These are phyloP conservation scores for Chorisops tibialis DNA, from an alignment of 2,888 invertebrate species.

Conservation along the genomic window DNA sequence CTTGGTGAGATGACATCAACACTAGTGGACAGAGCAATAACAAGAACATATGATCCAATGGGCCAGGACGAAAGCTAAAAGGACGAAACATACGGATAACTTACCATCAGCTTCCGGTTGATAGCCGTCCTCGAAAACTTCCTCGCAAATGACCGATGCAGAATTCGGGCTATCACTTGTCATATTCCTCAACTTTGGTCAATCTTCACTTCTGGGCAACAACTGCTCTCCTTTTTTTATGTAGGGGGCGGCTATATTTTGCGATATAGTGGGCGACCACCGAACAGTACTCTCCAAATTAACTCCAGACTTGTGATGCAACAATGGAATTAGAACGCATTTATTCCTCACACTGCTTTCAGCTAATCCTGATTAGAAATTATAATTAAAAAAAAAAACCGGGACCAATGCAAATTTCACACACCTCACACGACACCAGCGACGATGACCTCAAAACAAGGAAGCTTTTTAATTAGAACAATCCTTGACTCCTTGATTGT, in stretches of 20 bases:
- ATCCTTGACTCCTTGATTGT: constrained; percentile 7
- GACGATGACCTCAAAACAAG: constrained; percentile 6
- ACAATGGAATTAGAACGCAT: neutral
- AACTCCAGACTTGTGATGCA: too few species aligned
- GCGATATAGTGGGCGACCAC: too few species aligned
- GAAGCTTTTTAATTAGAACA: constrained; percentile 13
- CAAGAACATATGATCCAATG: constrained; percentile 1
- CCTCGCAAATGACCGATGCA: constrained; percentile 66
- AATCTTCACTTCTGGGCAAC: neutral
- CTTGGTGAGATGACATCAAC: neutral
- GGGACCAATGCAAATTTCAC: neutral
- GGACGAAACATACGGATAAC: constrained; percentile 38
- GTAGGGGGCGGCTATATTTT: neutral
- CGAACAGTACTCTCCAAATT: neutral
- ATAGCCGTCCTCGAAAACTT: constrained; percentile 80
- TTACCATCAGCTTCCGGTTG: constrained; percentile 79
- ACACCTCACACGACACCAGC: neutral
- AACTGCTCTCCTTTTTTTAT: neutral
- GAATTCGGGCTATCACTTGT: constrained; percentile 23
- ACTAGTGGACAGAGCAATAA: neutral
- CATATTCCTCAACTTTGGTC: constrained; percentile 20
- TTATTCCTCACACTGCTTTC: neutral
- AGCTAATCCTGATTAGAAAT: neutral
- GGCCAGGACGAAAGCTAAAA: constrained; percentile 28
- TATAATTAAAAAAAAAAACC: neutral